Conservation (phyloP, 2,888 invertebrate species). For the Erebia epiphron region DNA sequence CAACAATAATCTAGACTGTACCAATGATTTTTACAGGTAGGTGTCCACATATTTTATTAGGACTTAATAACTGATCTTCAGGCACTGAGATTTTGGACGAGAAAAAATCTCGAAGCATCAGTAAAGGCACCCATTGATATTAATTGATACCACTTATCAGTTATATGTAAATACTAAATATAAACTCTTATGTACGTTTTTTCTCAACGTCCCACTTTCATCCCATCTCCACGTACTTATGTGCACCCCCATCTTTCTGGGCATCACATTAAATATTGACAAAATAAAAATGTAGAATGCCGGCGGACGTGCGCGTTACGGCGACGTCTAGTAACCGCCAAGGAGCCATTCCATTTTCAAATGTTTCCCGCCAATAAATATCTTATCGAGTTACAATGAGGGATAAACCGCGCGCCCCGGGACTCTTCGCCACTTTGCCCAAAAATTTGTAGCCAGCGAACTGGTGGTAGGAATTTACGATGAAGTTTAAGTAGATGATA, state of each 20-base stretch:
- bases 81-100: too few relatives aligned
- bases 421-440: slow-evolving; percentile 57
- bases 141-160: too few relatives aligned
- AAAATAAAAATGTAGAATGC: slow-evolving; percentile 81
- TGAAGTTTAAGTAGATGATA: too few relatives aligned
- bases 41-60: too few relatives aligned
- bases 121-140: too few relatives aligned
- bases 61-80: too few relatives aligned
- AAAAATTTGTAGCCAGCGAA: not conserved
- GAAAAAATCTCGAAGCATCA: too few relatives aligned
- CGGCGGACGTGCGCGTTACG: slow-evolving; percentile 69
- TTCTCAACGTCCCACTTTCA: not conserved
- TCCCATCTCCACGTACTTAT: slow-evolving; percentile 25
- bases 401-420: slow-evolving; percentile 63
- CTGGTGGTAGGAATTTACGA: not conserved
- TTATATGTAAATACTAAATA: too few relatives aligned
- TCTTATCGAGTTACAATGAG: slow-evolving; percentile 80
- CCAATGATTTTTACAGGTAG: too few relatives aligned
- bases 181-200: too few relatives aligned
- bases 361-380: slow-evolving; percentile 79
- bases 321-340: slow-evolving; percentile 65
- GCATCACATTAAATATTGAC: slow-evolving; percentile 80
- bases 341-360: slow-evolving; percentile 75
- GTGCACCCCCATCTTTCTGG: slow-evolving; percentile 47
- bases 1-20: too few relatives aligned